phyloP scores from a whole-genome alignment of 2,888 invertebrate genomes.

The Salpingus planirostris region DNA sequence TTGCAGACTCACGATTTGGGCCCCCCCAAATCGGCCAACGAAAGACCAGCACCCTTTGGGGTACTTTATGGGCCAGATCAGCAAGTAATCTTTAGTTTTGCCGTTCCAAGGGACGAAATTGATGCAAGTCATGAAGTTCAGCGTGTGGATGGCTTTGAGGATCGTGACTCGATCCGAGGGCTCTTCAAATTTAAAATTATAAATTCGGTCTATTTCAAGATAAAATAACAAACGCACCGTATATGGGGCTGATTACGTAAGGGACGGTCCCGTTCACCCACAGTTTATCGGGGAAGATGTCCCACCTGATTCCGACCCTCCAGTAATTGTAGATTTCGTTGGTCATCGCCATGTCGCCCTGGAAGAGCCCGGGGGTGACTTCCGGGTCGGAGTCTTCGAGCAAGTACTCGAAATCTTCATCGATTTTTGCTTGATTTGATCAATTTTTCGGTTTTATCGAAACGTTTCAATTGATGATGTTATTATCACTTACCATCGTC shows the following conservation, averaged over 20 bases:
- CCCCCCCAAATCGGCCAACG: conserved; percentile 64
- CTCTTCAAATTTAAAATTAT: conserved; percentile 32
- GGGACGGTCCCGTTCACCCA: conserved; percentile 59
- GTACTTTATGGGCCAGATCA: conserved; percentile 58
- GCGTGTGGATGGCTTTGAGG: conserved; percentile 49
- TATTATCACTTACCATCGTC: conserved; percentile 42
- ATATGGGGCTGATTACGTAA: conserved; percentile 54
- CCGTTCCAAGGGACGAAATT: conserved; percentile 58
- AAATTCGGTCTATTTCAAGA: too few species aligned
- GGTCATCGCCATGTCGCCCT: conserved; percentile 60
- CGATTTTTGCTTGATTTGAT: conserved; percentile 6
- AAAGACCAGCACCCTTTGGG: conserved; percentile 69
- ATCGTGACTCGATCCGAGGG: conserved; percentile 51
- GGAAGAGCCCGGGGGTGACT: conserved; percentile 55
- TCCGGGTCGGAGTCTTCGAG: conserved; percentile 50
- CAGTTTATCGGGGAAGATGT: conserved; percentile 54
- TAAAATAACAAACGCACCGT: conserved; percentile 38
- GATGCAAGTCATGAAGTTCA: conserved; percentile 58
- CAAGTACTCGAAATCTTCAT: conserved; percentile 14
- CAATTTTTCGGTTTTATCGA: conserved; percentile 1
- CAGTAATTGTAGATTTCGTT: conserved; percentile 51
- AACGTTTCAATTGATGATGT: too few species aligned
- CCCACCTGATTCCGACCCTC: conserved; percentile 55
- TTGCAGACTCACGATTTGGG: conserved; percentile 63
- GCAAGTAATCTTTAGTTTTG: conserved; percentile 51